These are phyloP conservation scores for Psilanteris sp. DNA, from an alignment of 1,140 invertebrate genomes.

Conservation along the genomic window DNA sequence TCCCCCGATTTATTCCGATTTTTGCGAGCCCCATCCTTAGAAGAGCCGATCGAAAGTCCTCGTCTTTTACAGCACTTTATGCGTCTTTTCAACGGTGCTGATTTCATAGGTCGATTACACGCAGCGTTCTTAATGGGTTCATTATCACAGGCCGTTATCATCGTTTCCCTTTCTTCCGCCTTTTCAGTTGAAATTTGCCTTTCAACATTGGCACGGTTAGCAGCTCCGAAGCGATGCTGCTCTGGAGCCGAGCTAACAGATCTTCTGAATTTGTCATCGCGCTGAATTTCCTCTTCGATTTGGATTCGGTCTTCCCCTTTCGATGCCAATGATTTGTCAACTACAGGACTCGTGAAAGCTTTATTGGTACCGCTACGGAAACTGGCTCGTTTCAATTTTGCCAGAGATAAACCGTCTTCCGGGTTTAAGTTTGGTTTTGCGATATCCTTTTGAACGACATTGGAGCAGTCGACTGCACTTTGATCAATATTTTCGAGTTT, in stretches of 20 bases:
- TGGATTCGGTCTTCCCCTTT: constrained; percentile 11
- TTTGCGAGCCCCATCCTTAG: constrained; percentile 56
- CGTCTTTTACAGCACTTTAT: constrained; percentile 70
- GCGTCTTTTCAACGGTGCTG: constrained; percentile 70
- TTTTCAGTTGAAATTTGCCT: constrained; percentile 26
- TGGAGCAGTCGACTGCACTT: no score
- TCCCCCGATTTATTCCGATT: constrained; percentile 44
- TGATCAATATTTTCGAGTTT: no score
- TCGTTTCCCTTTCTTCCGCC: constrained; percentile 32
- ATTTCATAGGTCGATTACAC: constrained; percentile 69
- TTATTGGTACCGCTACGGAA: constrained; percentile 71
- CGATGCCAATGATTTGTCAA: constrained; percentile 25
- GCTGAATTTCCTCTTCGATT: background rate
- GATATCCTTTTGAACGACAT: no score
- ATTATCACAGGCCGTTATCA: constrained; percentile 28
- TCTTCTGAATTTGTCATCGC: constrained; percentile 54
- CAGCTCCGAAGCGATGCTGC: constrained; percentile 51
- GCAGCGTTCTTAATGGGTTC: constrained; percentile 30
- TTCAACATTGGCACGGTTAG: constrained; percentile 41
- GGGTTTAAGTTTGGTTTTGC: no score
- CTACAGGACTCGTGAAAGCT: constrained; percentile 67
- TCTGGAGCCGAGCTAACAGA: constrained; percentile 71
- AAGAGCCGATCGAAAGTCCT: constrained; percentile 22
- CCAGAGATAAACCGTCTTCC: constrained; percentile 47
- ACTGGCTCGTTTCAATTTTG: constrained; percentile 69